Conservation (phyloP, 2,113 vertebrate species). For the Microcebus murinus region DNA sequence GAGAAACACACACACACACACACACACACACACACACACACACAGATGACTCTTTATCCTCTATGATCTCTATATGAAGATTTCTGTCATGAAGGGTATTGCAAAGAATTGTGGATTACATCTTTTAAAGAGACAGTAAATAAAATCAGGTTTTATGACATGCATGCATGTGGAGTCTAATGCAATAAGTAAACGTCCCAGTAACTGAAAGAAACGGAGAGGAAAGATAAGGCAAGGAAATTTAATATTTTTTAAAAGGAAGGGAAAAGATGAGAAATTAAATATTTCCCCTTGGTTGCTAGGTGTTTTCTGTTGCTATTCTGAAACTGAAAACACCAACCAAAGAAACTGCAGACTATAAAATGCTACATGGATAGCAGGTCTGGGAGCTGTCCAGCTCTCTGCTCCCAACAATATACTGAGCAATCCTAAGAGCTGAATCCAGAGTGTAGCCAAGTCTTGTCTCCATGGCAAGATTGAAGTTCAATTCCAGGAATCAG, state of each 20-base stretch:
- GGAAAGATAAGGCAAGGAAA: slow-evolving; percentile 2
- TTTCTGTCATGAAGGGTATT: neutral
- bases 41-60: neutral
- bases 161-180: neutral
- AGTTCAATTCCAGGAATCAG: slow-evolving; percentile 67
- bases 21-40: neutral
- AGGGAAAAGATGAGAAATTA: neutral
- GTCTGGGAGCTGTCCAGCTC: slow-evolving; percentile 52
- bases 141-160: neutral
- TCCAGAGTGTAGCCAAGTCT: slow-evolving; percentile 46
- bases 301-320: slow-evolving; percentile 38
- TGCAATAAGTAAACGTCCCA: neutral
- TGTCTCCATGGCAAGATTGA: slow-evolving; percentile 35
- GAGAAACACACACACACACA: neutral
- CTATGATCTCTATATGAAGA: neutral
- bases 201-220: neutral
- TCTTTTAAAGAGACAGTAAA: slow-evolving; percentile 6
- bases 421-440: slow-evolving; percentile 48
- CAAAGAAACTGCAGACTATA: slow-evolving; percentile 14
- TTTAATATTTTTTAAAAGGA: neutral
- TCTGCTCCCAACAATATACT: neutral
- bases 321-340: slow-evolving; percentile 37
- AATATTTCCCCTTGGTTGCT: slow-evolving; percentile 47
- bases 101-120: neutral
- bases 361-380: neutral